Evolutionary conservation across 2,797 vertebrate species (phyloP), one percentile per base, ranked within the genome.

Genomic region (Todus mexicanus): DNA sequence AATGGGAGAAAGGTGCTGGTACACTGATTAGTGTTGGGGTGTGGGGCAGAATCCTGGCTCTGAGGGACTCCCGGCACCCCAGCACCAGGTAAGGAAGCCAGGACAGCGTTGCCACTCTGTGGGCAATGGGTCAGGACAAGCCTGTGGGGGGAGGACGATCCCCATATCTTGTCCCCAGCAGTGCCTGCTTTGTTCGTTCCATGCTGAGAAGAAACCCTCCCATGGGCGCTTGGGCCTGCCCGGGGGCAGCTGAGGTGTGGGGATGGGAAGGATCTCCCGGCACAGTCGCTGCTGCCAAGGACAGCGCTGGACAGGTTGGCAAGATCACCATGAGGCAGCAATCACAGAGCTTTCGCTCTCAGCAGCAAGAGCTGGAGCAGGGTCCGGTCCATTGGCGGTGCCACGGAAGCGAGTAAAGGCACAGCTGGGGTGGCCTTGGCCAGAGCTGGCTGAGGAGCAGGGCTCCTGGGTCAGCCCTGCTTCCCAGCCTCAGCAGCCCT

Each of bases 91-190:
- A 11, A 79, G 12, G 71, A 26, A 81, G 81, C 81, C 35, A 66
- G 85, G 53, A 12, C 59, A n/a, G 88, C 2, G 1, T n/a, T n/a
- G n/a, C n/a, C n/a, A n/a, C 31, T 48, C 45, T 47, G 66, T 9
- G 8, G 74, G 68, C 2, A 5, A 5, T 56, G 11, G 9, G 17
- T 35, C 12, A 6, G 83, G 84, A 61, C 78, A 9, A 1, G 3
- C 47, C 8, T 9, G 16, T 4, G 6, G 31, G 14, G 11, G 64
- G 68, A 56, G 37, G 22, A 60, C 29, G 45, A 51, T 37, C 47
- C 1, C 1, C 21, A 2, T 14, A 5, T 51, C 65, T 64, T 19
- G 1, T 37, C 47, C 42, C 53, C 2, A 7, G 27, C 21, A 8
- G 38, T 5, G 2, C 26, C 11, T 2, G 26, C 87, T 68, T 19